Conservation (phyloP, 2,888 invertebrate genomes). For the Tetanocera ferruginea region DNA sequence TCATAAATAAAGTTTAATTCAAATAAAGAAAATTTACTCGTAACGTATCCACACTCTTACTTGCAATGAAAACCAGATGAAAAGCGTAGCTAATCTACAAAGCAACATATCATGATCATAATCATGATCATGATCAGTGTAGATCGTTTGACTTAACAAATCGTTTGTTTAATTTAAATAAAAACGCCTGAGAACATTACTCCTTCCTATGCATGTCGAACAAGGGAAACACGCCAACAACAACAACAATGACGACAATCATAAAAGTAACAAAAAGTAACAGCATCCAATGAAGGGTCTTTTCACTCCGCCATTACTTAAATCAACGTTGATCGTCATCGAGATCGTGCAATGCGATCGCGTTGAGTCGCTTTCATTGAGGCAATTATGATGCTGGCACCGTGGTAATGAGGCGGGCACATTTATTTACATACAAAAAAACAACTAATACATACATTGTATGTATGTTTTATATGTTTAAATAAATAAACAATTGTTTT, state of each 20-base stretch:
- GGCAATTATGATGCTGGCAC: constrained; percentile 18
- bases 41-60: background rate
- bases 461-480: too few species aligned
- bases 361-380: background rate
- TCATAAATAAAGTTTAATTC: constrained; percentile 19
- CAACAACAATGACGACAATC: background rate
- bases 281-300: background rate
- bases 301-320: constrained; percentile 5
- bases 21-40: background rate
- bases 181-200: constrained; percentile 32
- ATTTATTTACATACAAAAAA: background rate
- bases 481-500: background rate
- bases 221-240: background rate
- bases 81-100: constrained; percentile 11
- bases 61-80: constrained; percentile 12
- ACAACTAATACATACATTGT: too few species aligned
- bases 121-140: constrained; percentile 1
- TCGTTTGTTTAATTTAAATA: constrained; percentile 34
- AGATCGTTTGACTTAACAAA: constrained; percentile 20
- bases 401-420: constrained; percentile 13
- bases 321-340: constrained; percentile 17
- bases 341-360: constrained; percentile 15
- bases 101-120: background rate
- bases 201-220: constrained; percentile 22
- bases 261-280: background rate